Evolutionary conservation across 2,888 invertebrate genomes (phyloP).

Genomic region (Drosophila borealis): DNA sequence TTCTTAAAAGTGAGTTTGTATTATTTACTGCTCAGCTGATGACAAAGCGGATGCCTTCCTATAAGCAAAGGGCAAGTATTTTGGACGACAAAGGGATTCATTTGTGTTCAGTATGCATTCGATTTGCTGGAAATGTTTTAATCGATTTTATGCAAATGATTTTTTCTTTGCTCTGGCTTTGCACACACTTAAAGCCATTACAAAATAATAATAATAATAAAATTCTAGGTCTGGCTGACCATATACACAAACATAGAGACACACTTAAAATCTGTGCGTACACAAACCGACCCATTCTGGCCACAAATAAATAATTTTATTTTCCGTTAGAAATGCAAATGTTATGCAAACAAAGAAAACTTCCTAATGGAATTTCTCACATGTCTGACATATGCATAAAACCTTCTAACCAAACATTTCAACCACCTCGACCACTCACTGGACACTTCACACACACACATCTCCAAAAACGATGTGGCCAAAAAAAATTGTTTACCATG

Average conservation of each 20-base stretch:
- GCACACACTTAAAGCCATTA: slow-evolving; percentile 77
- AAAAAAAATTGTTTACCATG: slow-evolving; percentile 23
- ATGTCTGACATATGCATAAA: slow-evolving; percentile 77
- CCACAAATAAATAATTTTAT: slow-evolving; percentile 75
- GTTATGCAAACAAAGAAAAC: slow-evolving; percentile 78
- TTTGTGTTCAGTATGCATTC: slow-evolving; percentile 70
- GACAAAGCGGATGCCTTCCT: background rate
- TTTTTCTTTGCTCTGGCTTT: slow-evolving; percentile 50
- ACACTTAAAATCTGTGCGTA: slow-evolving; percentile 29
- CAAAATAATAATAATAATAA: slow-evolving; percentile 77
- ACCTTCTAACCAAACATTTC: slow-evolving; percentile 69
- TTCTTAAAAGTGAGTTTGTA: background rate
- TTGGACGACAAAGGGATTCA: slow-evolving; percentile 23
- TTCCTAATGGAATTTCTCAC: slow-evolving; percentile 79
- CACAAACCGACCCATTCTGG: slow-evolving; percentile 34
- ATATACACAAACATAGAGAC: background rate
- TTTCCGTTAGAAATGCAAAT: slow-evolving; percentile 71
- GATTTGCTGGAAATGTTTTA: slow-evolving; percentile 68
- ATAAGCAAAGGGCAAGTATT: background rate
- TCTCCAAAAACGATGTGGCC: slow-evolving; percentile 55
- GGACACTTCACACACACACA: slow-evolving; percentile 61
- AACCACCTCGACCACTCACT: slow-evolving; percentile 17
- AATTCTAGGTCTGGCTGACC: slow-evolving; percentile 38
- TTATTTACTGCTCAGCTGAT: background rate
- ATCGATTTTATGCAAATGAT: slow-evolving; percentile 80